Evolutionary conservation across 2,113 vertebrate genomes (phyloP).

Genomic region (Isurus oxyrinchus): DNA sequence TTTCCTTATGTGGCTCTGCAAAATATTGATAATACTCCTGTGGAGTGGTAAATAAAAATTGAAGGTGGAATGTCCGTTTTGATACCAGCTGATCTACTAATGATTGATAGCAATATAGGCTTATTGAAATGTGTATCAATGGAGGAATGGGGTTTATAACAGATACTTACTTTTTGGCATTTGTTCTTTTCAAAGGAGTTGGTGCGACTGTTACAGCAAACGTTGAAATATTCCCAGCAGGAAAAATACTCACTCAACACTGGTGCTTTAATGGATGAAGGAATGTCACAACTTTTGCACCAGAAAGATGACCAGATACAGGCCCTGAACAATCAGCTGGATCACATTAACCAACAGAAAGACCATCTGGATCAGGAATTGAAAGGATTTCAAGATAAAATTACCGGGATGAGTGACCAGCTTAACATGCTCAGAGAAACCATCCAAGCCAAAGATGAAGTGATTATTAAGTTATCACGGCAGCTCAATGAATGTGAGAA

Average conservation of each 20-base stretch:
- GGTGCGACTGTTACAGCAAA: slow-evolving; percentile 89
- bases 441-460: slow-evolving; percentile 93
- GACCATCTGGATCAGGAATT: slow-evolving; percentile 79
- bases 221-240: slow-evolving; percentile 78
- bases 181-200: slow-evolving; percentile 67
- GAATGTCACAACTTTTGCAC: slow-evolving; percentile 55
- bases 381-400: slow-evolving; percentile 71
- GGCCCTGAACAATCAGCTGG: slow-evolving; percentile 76
- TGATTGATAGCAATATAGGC: background rate
- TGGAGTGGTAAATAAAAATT: background rate
- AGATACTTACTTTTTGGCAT: background rate
- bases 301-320: slow-evolving; percentile 78
- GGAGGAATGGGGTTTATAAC: background rate
- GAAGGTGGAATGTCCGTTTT: background rate
- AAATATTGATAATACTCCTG: too few relatives aligned
- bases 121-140: background rate
- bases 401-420: slow-evolving; percentile 80
- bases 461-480: slow-evolving; percentile 84
- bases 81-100: background rate
- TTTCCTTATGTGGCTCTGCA: too few relatives aligned
- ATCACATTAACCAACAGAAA: slow-evolving; percentile 72
- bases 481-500: slow-evolving; percentile 59
- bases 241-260: slow-evolving; percentile 54
- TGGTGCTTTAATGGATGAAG: background rate
- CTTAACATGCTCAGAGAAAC: slow-evolving; percentile 93